Percentiles rank a stretch among this genome's conserved stretches.
Evolutionary conservation across 2,888 invertebrate genomes (phyloP).

Genomic region (Eupithecia insigniata): DNA sequence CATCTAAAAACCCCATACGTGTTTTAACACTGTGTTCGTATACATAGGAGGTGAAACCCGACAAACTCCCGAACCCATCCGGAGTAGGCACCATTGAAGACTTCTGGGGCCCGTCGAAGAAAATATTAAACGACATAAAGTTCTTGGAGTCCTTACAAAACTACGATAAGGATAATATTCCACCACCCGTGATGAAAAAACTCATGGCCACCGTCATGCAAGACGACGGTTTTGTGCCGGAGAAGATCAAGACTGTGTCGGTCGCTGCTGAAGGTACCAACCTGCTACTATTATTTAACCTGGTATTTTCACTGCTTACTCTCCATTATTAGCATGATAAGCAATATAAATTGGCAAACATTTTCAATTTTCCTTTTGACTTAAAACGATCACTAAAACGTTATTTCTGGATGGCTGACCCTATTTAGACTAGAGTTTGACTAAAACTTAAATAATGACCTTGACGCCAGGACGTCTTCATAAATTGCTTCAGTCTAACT

Average conservation of each 20-base stretch:
- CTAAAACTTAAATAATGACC: too few species aligned
- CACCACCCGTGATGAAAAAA: conserved; percentile 91
- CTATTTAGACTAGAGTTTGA: too few species aligned
- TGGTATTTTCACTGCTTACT: background rate
- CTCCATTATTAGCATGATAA: background rate
- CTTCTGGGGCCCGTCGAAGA: conserved; percentile 96
- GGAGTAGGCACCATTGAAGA: conserved; percentile 95
- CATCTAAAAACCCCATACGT: background rate
- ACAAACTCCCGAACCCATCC: conserved; percentile 91
- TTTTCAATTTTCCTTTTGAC: too few species aligned
- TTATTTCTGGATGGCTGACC: too few species aligned
- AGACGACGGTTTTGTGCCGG: conserved; percentile 95
- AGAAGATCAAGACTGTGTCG: conserved; percentile 93
- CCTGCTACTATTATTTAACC: background rate
- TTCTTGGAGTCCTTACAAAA: conserved; percentile 94
- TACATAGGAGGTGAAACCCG: conserved; percentile 91
- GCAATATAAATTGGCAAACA: background rate
- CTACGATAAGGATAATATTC: conserved; percentile 97
- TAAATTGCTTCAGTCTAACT: too few species aligned
- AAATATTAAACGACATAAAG: conserved; percentile 94
- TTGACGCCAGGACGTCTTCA: too few species aligned
- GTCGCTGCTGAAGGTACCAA: conserved; percentile 92
- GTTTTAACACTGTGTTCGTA: background rate
- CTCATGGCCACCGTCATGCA: conserved; percentile 91
- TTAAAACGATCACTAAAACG: too few species aligned